Evolutionary conservation across 2,888 invertebrate species (phyloP), one percentile per base, ranked within the genome.

Genomic region (Tridacna gigas): DNA sequence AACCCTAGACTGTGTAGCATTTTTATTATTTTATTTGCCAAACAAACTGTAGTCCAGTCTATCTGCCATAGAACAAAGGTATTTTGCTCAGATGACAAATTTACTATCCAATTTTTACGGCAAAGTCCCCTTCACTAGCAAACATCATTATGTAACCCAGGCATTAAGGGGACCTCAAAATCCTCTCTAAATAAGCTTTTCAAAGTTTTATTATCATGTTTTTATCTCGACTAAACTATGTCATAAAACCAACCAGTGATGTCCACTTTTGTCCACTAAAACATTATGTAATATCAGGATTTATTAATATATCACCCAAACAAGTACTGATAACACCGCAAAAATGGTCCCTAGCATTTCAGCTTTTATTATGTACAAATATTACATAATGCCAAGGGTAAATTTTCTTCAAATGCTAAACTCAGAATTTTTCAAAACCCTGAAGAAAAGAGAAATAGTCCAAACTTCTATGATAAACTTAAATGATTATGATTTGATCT

Each of bases 191-290:
- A 83, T 83, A 86, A 83, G 83, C 82, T 71, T 65, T 79, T 79
- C 79, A 86, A 86, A 71, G 75, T 77, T 86, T 86, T 86, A 86
- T 82, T 86, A 84, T 86, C 84, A 79, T 26, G 60, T 65, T 73
- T 74, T 82, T 86, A 79, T 83, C 83, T 83, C 81, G 79, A 86
- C 83, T 83, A 83, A 83, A 83, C 81, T 86, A 86, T 83, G 60
- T 86, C 84, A 71, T 87, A 84, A 87, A 87, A 81, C 67, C 56
- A 63, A 47, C 71, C 71, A 80, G 81, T 81, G 77, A 80, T 76
- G 81, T 84, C 86, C 83, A 83, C 82, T 84, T 82, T 84, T 78
- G 80, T 63, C 80, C 78, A 82, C 80, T 79, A 74, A 81, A 63
- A 77, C 20, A 51, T 87, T 87, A 77, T 79, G 74, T 87, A 87